A percentile compares a stretch with the other conserved stretches of the same genome.
phyloP scores from a whole-genome alignment of 2,113 vertebrate species.

The Dipodomys merriami region DNA sequence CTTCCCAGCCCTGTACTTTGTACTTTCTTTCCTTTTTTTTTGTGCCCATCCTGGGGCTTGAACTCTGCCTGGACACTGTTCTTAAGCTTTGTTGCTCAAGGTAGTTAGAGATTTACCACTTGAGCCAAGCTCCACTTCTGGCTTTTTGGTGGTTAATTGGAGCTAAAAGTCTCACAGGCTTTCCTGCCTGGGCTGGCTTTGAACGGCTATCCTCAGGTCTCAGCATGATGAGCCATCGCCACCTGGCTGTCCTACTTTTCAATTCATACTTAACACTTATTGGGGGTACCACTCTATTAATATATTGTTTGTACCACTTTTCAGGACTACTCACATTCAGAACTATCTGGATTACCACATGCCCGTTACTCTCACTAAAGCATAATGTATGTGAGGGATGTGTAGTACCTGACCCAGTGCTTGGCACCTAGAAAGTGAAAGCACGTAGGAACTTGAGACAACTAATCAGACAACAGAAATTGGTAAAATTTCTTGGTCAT shows the following conservation, averaged over 20 bases:
- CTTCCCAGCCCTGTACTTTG: no score
- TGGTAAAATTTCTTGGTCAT: slow-evolving; percentile 56
- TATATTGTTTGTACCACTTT: neutral
- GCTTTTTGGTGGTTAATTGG: no score
- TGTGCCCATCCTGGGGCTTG: no score
- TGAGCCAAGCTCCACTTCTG: no score
- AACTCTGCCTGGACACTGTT: no score
- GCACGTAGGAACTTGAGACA: slow-evolving; percentile 4
- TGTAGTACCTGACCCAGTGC: neutral
- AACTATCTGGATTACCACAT: neutral
- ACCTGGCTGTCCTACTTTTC: neutral
- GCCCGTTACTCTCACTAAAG: neutral
- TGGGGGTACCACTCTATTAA: neutral
- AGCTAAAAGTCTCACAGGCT: no score
- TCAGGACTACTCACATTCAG: neutral
- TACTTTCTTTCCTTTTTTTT: no score
- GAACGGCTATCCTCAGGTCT: no score
- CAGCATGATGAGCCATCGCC: neutral
- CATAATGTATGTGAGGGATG: neutral
- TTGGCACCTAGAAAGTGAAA: neutral
- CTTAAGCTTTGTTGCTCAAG: no score
- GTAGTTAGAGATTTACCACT: no score
- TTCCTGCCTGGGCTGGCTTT: no score
- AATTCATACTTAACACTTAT: slow-evolving; percentile 16
- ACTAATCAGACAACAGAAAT: neutral